Conservation (phyloP, 2,797 vertebrate species). For the Xenops minutus region DNA sequence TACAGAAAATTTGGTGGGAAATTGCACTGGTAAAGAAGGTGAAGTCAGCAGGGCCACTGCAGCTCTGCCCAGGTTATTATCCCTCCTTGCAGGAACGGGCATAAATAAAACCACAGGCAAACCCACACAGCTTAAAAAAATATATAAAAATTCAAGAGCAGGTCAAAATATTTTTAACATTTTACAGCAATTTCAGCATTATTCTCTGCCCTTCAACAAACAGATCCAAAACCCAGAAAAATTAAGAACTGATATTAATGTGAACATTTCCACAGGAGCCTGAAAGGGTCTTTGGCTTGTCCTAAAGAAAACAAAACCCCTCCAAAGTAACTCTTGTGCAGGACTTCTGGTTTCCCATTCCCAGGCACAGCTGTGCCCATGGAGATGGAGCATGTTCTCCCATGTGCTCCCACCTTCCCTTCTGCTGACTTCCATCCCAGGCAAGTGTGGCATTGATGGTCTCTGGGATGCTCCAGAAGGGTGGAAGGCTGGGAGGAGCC, state of each 20-base stretch:
- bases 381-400: background rate
- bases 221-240: background rate
- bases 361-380: background rate
- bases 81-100: background rate
- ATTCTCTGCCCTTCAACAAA: background rate
- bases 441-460: background rate
- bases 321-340: background rate
- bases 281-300: background rate
- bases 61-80: background rate
- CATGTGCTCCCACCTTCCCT: background rate
- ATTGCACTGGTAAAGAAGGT: background rate
- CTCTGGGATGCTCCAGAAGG: background rate
- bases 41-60: background rate
- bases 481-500: background rate
- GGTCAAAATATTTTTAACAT: background rate
- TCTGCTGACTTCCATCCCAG: background rate
- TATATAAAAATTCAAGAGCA: background rate
- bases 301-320: background rate
- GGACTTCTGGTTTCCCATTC: background rate
- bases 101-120: background rate
- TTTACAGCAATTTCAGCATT: background rate
- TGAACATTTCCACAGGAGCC: background rate
- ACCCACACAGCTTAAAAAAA: background rate
- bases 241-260: background rate
- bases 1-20: background rate